Base-by-base conservation (phyloP, 1,140 invertebrate species). In the Brachystomella parvula region DNA sequence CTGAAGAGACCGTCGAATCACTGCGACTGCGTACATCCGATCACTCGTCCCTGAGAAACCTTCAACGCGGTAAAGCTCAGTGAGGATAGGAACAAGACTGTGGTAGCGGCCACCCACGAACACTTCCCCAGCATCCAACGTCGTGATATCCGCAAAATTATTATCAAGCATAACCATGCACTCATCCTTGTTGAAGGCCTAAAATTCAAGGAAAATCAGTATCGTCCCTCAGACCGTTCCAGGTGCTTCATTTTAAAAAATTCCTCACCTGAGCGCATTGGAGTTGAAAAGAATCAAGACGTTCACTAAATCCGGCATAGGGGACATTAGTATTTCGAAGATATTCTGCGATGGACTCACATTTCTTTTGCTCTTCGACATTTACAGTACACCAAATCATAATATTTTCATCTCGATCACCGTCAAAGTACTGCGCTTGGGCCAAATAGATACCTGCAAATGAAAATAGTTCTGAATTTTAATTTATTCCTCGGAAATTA, bases 61-160 rank as follows among this genome's bases (percentile, higher is more conserved):
- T 24, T 73, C 71, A 0, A 21, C 75, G 53, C 69, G 59, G 72
- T 85, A 80, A 59, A 85, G 76, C 76, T 92, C 89, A 76, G 90
- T 87, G 78, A 91, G 82, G 65, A 95, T 89, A 3, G 95, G 94
- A 1, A 95, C 85, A 58, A 97, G 82, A 76, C 92, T 95, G 77
- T 96, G 90, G 76, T 92, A 95, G 57, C 92, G 80, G 0, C 94
- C 94, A 57, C 87, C 94, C 39, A 91, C 84, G 79, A 94, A 97
- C 17, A 95, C 87, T 81, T 96, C 90, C 26, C 94, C 94, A 39
- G 94, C 86, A 80, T 98, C 94, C 3, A 97, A 76, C 0, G 86
- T 86, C 15, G 94, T 89, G 33, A 97, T 78, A 56, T 96, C 89
- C 0, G 88, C 93, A 72, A 86, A 81, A 73, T 88, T 86, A 31